These are phyloP conservation scores for Tragelaphus strepsiceros DNA, from an alignment of 2,113 vertebrate species.

Conservation along the genomic window DNA sequence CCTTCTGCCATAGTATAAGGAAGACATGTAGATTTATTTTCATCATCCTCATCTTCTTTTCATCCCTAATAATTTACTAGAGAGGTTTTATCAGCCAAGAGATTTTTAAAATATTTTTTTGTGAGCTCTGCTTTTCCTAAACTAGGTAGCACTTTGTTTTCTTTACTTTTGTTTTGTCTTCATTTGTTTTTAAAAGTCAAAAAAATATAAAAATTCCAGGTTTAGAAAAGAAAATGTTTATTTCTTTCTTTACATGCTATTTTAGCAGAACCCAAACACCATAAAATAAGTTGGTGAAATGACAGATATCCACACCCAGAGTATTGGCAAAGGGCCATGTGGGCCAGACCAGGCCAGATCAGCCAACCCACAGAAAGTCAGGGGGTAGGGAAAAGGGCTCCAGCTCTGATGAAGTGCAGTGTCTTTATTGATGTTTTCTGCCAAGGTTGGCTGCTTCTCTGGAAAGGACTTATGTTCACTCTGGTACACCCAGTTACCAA, in stretches of 20 bases:
- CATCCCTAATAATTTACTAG: not conserved
- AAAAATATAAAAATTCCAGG: not conserved
- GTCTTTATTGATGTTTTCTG: not conserved
- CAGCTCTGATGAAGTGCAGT: not conserved
- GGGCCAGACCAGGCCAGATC: not conserved
- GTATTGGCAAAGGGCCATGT: not conserved
- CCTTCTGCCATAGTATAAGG: not conserved
- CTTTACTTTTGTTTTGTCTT: not conserved
- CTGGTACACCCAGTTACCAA: fast-evolving
- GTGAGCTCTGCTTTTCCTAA: not conserved
- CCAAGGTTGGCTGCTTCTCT: not conserved
- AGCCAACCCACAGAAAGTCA: fast-evolving
- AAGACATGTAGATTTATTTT: not conserved
- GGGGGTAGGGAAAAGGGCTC: not conserved
- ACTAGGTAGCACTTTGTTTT: not conserved
- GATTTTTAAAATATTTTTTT: not conserved
- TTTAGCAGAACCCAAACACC: slow-evolving; percentile 10
- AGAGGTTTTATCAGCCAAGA: not conserved
- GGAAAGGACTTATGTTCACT: not conserved
- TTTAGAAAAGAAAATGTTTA: not conserved
- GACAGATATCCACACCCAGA: not conserved
- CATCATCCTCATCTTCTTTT: not conserved
- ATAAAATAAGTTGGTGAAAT: slow-evolving; percentile 37
- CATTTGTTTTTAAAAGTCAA: not conserved
- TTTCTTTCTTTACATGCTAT: slow-evolving; percentile 2